Percentiles rank a stretch among this genome's conserved stretches.
Conservation (phyloP, 2,797 vertebrate species). For the Phoebastria nigripes region DNA sequence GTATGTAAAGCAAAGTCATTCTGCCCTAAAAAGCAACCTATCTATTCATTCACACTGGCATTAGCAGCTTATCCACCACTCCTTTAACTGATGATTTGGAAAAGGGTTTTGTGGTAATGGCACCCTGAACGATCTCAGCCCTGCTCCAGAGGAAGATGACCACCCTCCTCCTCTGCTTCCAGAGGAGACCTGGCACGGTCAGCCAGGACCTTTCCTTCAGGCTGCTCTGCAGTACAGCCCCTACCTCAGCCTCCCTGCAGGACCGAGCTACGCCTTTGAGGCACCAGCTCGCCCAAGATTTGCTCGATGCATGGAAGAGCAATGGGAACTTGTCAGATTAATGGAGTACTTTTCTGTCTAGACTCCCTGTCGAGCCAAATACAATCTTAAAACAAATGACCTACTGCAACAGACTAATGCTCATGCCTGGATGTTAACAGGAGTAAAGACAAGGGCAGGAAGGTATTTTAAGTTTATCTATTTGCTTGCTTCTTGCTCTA, state of each 20-base stretch:
- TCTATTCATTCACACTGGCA: background rate
- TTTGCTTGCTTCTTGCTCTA: background rate
- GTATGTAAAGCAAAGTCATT: background rate
- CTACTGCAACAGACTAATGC: background rate
- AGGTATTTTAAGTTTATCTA: background rate
- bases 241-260: background rate
- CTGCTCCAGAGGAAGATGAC: background rate
- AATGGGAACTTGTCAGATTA: constrained; percentile 24
- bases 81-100: background rate
- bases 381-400: constrained; percentile 21
- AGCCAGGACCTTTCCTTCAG: background rate
- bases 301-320: background rate
- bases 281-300: background rate
- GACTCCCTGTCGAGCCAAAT: constrained; percentile 24
- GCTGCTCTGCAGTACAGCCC: background rate
- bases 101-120: background rate
- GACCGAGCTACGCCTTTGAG: rapidly evolving
- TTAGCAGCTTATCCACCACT: background rate
- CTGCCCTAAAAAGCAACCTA: background rate
- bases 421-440: background rate
- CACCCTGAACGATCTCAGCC: background rate
- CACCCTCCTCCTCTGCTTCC: background rate
- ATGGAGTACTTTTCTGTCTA: background rate
- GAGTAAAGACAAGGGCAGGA: background rate
- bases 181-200: background rate